phyloP scores from a whole-genome alignment of 2,797 vertebrate species.

The Thalassophryne amazonica region DNA sequence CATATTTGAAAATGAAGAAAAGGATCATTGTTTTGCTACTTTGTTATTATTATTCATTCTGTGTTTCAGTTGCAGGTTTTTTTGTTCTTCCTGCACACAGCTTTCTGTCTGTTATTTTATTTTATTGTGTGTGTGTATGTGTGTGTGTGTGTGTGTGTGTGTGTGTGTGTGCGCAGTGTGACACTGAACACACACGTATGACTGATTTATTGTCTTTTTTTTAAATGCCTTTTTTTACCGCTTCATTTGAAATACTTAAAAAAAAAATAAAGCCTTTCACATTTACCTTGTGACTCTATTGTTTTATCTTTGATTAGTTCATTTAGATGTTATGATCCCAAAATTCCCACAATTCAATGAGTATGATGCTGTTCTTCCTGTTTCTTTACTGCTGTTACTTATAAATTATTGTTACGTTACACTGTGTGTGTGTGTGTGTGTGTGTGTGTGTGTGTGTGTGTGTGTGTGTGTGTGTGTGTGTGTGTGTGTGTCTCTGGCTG shows the following conservation, averaged over 20 bases:
- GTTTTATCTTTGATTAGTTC: too few species aligned
- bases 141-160: conserved; percentile 29
- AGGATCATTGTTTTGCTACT: conserved; percentile 12
- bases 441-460: too few species aligned
- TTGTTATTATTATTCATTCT: conserved; percentile 55
- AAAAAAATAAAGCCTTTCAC: conserved; percentile 78
- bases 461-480: too few species aligned
- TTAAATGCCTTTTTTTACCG: conserved; percentile 74
- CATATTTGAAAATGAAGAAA: conserved; percentile 49
- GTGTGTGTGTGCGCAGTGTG: conserved; percentile 56
- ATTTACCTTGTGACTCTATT: too few species aligned
- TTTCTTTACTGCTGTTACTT: too few species aligned
- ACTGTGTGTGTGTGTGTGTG: too few species aligned
- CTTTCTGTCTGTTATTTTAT: conserved; percentile 45
- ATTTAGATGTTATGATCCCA: too few species aligned
- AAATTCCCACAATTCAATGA: too few species aligned
- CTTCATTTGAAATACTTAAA: conserved; percentile 87
- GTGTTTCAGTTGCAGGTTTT: conserved; percentile 62
- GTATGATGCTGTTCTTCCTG: too few species aligned
- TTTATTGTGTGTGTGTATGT: conserved; percentile 50
- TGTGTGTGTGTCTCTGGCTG: too few species aligned
- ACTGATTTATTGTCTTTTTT: conserved; percentile 66
- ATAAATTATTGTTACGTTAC: too few species aligned
- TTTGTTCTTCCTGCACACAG: conserved; percentile 38
- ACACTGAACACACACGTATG: conserved; percentile 55